Conservation (phyloP, 2,888 invertebrate species). For the Dolichomitus sp. region DNA sequence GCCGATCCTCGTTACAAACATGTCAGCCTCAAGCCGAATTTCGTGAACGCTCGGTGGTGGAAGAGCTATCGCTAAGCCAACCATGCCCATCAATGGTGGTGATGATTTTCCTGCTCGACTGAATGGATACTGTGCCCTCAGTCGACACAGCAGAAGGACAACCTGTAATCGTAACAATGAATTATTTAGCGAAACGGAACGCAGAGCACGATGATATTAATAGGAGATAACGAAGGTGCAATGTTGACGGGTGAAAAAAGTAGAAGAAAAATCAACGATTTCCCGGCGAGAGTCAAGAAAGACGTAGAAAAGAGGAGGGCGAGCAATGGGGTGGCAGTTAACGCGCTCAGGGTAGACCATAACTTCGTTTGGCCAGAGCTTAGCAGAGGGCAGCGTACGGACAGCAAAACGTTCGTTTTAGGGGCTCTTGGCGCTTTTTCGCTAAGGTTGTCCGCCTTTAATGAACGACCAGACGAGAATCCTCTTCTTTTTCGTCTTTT, state of each 20-base stretch:
- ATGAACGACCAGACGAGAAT: constrained; percentile 65
- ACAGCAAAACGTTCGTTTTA: constrained; percentile 67
- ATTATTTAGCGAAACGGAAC: constrained; percentile 33
- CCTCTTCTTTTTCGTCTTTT: constrained; percentile 28
- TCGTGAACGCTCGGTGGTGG: constrained; percentile 99
- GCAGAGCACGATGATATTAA: constrained; percentile 54
- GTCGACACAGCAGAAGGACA: constrained; percentile 95
- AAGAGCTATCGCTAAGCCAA: constrained; percentile 97
- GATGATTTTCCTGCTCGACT: constrained; percentile 96
- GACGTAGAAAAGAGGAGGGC: constrained; percentile 42
- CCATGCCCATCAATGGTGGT: constrained; percentile 96
- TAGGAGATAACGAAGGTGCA: constrained; percentile 60
- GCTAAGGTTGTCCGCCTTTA: constrained; percentile 62
- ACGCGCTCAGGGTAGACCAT: constrained; percentile 67
- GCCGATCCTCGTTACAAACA: constrained; percentile 98
- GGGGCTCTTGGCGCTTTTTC: constrained; percentile 46
- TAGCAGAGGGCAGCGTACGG: constrained; percentile 64
- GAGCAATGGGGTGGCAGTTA: constrained; percentile 65
- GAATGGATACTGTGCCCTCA: constrained; percentile 97
- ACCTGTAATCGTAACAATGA: constrained; percentile 89
- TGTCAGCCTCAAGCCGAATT: constrained; percentile 97
- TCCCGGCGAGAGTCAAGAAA: constrained; percentile 23
- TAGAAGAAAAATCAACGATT: constrained; percentile 50
- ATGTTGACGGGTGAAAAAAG: constrained; percentile 41
- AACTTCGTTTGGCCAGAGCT: constrained; percentile 73